Evolutionary conservation across 2,113 vertebrate species (phyloP).

Genomic region (Craseonycteris thonglongyai): DNA sequence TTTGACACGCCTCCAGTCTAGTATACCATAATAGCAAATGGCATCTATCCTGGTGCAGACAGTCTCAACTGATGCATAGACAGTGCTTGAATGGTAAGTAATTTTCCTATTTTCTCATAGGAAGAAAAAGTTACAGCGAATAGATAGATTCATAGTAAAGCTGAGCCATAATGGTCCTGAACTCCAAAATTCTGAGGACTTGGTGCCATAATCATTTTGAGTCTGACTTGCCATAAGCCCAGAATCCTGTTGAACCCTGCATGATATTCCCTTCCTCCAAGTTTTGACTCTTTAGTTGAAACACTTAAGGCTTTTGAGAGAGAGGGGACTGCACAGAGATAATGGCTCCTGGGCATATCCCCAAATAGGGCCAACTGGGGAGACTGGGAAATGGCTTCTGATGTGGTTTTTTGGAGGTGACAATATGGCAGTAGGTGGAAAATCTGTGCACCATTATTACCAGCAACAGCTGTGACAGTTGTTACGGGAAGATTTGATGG

Average conservation of each 20-base stretch:
- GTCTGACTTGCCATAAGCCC: background rate
- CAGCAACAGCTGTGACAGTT: background rate
- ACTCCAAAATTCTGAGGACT: background rate
- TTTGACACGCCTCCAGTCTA: background rate
- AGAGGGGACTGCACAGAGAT: background rate
- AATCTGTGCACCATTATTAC: background rate
- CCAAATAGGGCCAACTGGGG: background rate
- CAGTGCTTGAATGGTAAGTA: background rate
- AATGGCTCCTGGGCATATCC: background rate
- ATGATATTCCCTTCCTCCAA: background rate
- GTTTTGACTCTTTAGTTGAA: background rate
- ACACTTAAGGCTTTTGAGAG: background rate
- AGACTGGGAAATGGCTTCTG: background rate
- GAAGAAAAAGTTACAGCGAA: background rate
- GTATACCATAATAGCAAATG: rapidly evolving
- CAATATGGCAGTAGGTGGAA: background rate
- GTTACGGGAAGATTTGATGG: background rate
- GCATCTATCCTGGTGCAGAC: too few relatives aligned
- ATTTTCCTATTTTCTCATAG: background rate
- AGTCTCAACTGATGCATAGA: background rate
- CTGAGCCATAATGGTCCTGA: background rate
- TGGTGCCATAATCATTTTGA: background rate
- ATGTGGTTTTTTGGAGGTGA: background rate
- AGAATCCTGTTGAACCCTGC: background rate
- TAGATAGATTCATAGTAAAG: background rate